Evolutionary conservation across 1,140 invertebrate species (phyloP), one percentile per base, ranked within the genome.

Genomic region (Cyclina sinensis): DNA sequence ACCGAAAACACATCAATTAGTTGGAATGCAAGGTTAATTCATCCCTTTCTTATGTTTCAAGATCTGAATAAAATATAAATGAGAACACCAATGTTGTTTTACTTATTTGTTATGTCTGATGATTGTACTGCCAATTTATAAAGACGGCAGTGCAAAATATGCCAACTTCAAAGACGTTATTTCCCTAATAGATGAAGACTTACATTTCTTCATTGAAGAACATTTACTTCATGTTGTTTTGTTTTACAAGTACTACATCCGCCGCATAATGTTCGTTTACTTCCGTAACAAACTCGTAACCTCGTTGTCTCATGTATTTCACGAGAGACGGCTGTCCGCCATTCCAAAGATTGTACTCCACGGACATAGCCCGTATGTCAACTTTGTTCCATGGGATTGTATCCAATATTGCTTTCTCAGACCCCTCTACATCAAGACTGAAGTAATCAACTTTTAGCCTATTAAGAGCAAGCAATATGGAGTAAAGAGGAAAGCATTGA

Each of bases 381-480:
- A 91, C 51, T 68, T 88, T 90, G 30, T 90, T 80, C 78, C 89
- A 91, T 12, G 88, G 88, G 35, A 91, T 90, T 4, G 88, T 90
- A 57, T 90, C 39, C 3, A 91, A 46, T 5, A 91, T 73, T 2
- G 78, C 79, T 35, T 93, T 89, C 82, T 94, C 94, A 24, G 88
- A 89, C 0, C 94, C 94, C 76, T 94, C 94, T 0, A 94, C 92
- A 80, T 94, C 94, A 3, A 94, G 85, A 85, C 91, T 92, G 80
- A 94, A 93, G 84, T 92, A 94, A 70, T 94, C 93, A 9, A 94
- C 90, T 11, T 46, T 51, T 0, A 85, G 79, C 32, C 73, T 43
- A 57, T 91, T 90, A 0, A 92, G 43, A 9, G 92, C 88, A 21
- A 90, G 51, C 4, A 91, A n/a, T 27, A 91, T 85, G 27, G 84